phyloP scores from a whole-genome alignment of 2,113 vertebrate species.

The Oreochromis niloticus region DNA sequence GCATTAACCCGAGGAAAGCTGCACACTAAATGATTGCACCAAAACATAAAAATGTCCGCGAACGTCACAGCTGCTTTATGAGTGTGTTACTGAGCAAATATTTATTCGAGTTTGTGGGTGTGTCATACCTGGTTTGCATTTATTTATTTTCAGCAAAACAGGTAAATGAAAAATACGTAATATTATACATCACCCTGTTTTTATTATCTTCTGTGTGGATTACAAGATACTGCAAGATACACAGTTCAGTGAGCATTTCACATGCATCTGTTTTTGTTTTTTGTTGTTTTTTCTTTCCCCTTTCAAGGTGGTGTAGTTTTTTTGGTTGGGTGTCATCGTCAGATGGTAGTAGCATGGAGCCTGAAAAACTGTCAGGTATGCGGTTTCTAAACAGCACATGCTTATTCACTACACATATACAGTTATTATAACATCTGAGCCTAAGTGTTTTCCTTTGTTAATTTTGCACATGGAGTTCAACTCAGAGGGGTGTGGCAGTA shows the following conservation, averaged over 20 bases:
- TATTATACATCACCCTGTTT: not conserved
- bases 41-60: not conserved
- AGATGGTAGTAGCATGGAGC: not conserved
- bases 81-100: not conserved
- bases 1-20: not conserved
- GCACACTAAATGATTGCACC: not conserved
- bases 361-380: conserved; percentile 12
- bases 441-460: not conserved
- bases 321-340: not conserved
- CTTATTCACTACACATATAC: not conserved
- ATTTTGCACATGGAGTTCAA: not conserved
- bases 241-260: not conserved
- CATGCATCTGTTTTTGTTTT: not conserved
- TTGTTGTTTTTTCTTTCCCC: not conserved
- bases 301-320: not conserved
- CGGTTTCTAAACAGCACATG: not conserved
- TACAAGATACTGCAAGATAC: not conserved
- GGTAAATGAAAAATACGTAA: not conserved
- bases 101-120: not conserved
- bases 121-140: not conserved
- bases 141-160: not conserved
- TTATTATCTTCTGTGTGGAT: not conserved
- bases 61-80: not conserved
- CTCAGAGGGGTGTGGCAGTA: not conserved
- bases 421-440: not conserved